phyloP scores from a whole-genome alignment of 2,797 vertebrate species.

The Acanthornis magna region DNA sequence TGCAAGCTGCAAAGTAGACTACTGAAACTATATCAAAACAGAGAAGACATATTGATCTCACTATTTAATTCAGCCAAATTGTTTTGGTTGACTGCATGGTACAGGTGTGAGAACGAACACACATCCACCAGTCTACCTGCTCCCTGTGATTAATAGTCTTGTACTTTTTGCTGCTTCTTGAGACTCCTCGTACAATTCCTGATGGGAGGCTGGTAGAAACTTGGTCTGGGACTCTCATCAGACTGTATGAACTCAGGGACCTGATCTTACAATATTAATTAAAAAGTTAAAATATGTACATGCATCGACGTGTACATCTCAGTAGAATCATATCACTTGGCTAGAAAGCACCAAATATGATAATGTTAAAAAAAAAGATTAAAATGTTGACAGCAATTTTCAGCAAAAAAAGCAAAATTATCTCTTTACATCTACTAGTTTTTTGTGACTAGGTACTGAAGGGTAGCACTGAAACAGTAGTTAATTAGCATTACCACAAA shows the following conservation, averaged over 20 bases:
- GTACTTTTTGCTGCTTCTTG: background rate
- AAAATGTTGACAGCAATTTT: background rate
- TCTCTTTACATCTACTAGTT: background rate
- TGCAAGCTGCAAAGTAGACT: background rate
- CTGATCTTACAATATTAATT: background rate
- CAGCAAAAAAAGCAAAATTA: background rate
- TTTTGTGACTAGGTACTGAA: background rate
- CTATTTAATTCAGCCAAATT: background rate
- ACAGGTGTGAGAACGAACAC: background rate
- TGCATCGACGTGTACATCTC: fast-evolving
- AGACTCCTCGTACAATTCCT: background rate
- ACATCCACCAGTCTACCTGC: background rate
- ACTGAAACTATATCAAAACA: background rate
- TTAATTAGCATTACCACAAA: background rate
- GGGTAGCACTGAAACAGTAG: background rate
- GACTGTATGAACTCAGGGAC: background rate
- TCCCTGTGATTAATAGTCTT: background rate
- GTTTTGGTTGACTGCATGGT: background rate
- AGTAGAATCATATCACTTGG: background rate
- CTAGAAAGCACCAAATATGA: background rate
- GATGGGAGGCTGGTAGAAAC: background rate
- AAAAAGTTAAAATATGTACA: background rate
- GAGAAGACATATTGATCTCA: background rate
- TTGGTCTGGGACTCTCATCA: background rate
- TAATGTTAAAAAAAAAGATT: background rate